phyloP scores from a whole-genome alignment of 2,888 invertebrate species.

The Taphrorychus bicolor region DNA sequence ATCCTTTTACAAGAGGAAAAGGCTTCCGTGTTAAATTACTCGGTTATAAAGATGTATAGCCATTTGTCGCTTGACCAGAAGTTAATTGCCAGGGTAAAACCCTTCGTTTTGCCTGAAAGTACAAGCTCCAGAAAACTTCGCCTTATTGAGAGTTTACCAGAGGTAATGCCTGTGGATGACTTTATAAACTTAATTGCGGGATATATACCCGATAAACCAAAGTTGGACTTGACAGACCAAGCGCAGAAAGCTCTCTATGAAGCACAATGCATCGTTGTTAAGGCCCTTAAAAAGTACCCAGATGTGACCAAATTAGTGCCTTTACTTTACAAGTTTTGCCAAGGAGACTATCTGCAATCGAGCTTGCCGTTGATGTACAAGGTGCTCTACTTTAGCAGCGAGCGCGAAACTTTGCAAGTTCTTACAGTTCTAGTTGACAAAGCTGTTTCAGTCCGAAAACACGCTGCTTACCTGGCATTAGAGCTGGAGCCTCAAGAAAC shows the following conservation, averaged over 20 bases:
- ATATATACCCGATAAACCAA: slow-evolving; percentile 41
- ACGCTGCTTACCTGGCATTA: slow-evolving; percentile 43
- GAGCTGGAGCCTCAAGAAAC: slow-evolving; percentile 34
- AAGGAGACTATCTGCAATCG: slow-evolving; percentile 44
- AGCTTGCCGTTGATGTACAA: slow-evolving; percentile 42
- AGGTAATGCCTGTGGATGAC: slow-evolving; percentile 40
- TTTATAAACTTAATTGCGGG: slow-evolving; percentile 35
- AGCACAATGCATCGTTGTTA: slow-evolving; percentile 40
- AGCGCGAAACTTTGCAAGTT: slow-evolving; percentile 33
- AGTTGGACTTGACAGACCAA: slow-evolving; percentile 39
- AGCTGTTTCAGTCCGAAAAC: slow-evolving; percentile 46
- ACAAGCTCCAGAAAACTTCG: background rate
- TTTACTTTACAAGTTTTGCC: slow-evolving; percentile 40
- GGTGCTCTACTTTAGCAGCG: slow-evolving; percentile 41
- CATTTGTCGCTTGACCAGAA: slow-evolving; percentile 39
- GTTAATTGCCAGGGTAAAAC: slow-evolving; percentile 17
- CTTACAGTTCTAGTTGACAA: slow-evolving; percentile 37
- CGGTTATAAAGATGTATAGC: slow-evolving; percentile 30
- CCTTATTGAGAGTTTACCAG: slow-evolving; percentile 25
- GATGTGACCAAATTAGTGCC: slow-evolving; percentile 37
- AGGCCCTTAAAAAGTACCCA: slow-evolving; percentile 28
- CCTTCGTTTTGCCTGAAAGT: slow-evolving; percentile 8
- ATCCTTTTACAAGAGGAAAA: slow-evolving; percentile 12
- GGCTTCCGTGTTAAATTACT: slow-evolving; percentile 1
- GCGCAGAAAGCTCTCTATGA: slow-evolving; percentile 38